Evolutionary conservation across 53 echinoderm and acorn worm genomes (phyloP).

Genomic region (Apostichopus leukothele): DNA sequence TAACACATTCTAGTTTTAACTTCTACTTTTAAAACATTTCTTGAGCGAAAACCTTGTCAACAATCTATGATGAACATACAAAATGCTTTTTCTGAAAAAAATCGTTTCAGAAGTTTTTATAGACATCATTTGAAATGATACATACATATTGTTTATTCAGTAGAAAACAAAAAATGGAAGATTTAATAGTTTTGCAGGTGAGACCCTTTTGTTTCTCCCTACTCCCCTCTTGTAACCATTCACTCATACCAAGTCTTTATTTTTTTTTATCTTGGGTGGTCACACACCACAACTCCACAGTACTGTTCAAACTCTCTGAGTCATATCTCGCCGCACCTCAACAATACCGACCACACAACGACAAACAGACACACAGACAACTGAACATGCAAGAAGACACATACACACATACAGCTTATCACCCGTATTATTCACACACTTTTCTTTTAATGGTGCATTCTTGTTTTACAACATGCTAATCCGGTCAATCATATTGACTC

Average conservation of each 20-base stretch:
- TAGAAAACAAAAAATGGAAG: slow-evolving; percentile 39
- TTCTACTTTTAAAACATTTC: too few species aligned
- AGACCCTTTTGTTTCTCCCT: neutral
- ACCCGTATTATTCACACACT: slow-evolving; percentile 28
- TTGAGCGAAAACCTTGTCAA: neutral
- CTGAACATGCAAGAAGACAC: neutral
- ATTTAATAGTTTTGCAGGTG: slow-evolving; percentile 33
- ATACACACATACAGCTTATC: neutral
- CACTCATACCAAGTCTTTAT: neutral
- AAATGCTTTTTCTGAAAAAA: neutral
- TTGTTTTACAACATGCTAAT: too few species aligned
- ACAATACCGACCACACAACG: neutral
- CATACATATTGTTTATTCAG: neutral
- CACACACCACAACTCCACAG: slow-evolving; percentile 24
- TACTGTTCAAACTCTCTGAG: slow-evolving; percentile 34
- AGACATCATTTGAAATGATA: slow-evolving; percentile 13
- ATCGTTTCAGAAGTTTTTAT: neutral
- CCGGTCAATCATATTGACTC: too few species aligned
- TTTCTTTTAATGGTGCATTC: neutral
- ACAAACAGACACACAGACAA: slow-evolving; percentile 5
- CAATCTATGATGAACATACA: neutral
- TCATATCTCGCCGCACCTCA: neutral
- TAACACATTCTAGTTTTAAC: too few species aligned
- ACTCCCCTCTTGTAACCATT: neutral
- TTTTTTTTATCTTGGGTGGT: slow-evolving; percentile 19